Evolutionary conservation across 2,113 vertebrate species (phyloP).

Genomic region (Furnarius figulus): DNA sequence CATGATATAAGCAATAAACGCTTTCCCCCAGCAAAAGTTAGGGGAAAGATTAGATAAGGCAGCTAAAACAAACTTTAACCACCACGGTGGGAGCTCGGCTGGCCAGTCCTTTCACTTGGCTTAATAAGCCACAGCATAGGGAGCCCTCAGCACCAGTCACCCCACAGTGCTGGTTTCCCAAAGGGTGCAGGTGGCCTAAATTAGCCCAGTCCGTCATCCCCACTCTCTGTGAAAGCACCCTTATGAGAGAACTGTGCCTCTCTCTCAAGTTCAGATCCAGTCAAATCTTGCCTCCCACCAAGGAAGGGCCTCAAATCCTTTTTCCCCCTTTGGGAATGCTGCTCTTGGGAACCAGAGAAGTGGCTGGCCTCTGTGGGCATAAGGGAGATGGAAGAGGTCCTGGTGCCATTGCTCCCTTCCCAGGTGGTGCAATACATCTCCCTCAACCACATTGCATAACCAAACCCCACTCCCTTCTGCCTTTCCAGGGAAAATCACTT

Average conservation of each 20-base stretch:
- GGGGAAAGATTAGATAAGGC: conserved; percentile 69
- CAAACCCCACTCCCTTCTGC: background rate
- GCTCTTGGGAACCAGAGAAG: background rate
- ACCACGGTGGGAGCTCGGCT: background rate
- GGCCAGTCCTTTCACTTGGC: background rate
- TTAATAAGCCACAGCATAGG: rapidly evolving
- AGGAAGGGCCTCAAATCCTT: background rate
- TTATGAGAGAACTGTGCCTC: background rate
- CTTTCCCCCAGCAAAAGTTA: conserved; percentile 70
- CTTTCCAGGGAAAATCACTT: background rate
- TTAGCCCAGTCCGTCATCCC: background rate
- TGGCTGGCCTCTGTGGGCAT: background rate
- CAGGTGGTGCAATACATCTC: background rate
- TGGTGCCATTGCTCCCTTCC: background rate
- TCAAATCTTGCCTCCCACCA: background rate
- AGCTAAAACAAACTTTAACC: conserved; percentile 66
- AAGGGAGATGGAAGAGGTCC: background rate
- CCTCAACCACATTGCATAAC: background rate
- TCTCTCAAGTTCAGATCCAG: background rate
- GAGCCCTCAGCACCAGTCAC: background rate
- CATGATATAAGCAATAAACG: conserved; percentile 70
- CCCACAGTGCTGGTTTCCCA: rapidly evolving
- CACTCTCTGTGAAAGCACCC: background rate
- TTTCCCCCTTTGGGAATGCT: background rate
- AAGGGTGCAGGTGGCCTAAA: background rate